A percentile compares a stretch with the other conserved stretches of the same genome.
Evolutionary conservation across 1,140 invertebrate species (phyloP).

Genomic region (Gryon sp.): DNA sequence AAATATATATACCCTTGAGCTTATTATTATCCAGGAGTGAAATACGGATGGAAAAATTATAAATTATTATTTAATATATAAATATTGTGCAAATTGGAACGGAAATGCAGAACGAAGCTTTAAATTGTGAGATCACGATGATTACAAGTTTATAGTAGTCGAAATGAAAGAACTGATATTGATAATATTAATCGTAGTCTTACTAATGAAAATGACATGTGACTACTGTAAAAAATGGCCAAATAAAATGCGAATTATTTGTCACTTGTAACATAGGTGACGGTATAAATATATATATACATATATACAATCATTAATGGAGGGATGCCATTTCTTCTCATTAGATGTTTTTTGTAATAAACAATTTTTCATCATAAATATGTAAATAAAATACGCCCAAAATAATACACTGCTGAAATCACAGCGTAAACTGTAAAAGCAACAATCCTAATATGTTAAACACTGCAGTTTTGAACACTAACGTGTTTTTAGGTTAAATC

Average conservation of each 20-base stretch:
- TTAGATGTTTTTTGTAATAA: too few relatives aligned
- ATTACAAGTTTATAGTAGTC: conserved; percentile 72
- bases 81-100: conserved; percentile 65
- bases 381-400: too few relatives aligned
- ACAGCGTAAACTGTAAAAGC: too few relatives aligned
- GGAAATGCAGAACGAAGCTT: conserved; percentile 78
- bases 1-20: conserved; percentile 64
- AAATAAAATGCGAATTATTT: conserved; percentile 79
- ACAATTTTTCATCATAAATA: too few relatives aligned
- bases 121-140: conserved; percentile 76
- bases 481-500: too few relatives aligned
- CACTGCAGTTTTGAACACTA: too few relatives aligned
- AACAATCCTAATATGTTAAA: too few relatives aligned
- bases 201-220: conserved; percentile 68
- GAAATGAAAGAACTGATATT: conserved; percentile 71
- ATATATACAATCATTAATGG: too few relatives aligned
- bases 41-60: conserved; percentile 66
- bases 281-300: conserved; percentile 63
- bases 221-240: conserved; percentile 80
- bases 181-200: conserved; percentile 70
- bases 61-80: conserved; percentile 68
- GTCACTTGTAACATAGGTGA: conserved; percentile 67
- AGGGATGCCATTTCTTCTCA: too few relatives aligned
- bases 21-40: conserved; percentile 65
- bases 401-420: too few relatives aligned